A percentile compares a stretch with the other conserved stretches of the same genome.
Conservation (phyloP, 2,797 vertebrate genomes). For the Platalea minor region DNA sequence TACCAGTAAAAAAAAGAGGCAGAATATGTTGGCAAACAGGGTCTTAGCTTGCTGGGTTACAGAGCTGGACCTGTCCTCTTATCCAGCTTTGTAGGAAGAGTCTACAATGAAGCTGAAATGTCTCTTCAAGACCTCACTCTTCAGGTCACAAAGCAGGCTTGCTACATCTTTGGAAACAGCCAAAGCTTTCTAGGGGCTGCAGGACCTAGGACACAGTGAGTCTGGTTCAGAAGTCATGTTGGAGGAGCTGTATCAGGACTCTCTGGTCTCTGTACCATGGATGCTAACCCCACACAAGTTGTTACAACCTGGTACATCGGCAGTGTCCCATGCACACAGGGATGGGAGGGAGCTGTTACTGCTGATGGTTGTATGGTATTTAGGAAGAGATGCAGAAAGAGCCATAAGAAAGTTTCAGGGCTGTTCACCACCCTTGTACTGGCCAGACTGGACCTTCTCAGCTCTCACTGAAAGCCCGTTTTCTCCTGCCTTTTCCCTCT, state of each 20-base stretch:
- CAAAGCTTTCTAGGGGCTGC: background rate
- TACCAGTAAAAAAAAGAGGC: background rate
- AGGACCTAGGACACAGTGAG: background rate
- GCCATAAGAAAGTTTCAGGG: background rate
- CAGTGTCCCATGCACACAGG: background rate
- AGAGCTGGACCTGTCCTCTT: background rate
- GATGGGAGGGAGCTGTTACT: background rate
- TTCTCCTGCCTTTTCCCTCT: background rate
- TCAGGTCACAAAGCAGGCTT: background rate
- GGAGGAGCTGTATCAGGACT: background rate
- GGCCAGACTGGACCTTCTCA: background rate
- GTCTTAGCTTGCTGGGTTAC: background rate
- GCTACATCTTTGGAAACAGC: background rate
- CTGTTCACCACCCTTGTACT: background rate
- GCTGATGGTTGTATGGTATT: fast-evolving
- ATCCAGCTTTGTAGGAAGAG: background rate
- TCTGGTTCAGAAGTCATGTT: background rate
- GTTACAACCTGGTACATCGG: background rate
- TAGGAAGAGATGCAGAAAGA: background rate
- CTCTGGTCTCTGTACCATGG: background rate
- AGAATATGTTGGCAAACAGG: background rate
- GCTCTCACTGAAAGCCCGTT: background rate
- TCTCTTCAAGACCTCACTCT: background rate
- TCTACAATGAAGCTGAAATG: background rate
- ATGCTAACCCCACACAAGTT: fast-evolving